Percentiles rank a stretch among this genome's conserved stretches.
These are phyloP conservation scores for Meloidogyne chitwoodi DNA, from an alignment of 1,140 invertebrate species.

Conservation along the genomic window DNA sequence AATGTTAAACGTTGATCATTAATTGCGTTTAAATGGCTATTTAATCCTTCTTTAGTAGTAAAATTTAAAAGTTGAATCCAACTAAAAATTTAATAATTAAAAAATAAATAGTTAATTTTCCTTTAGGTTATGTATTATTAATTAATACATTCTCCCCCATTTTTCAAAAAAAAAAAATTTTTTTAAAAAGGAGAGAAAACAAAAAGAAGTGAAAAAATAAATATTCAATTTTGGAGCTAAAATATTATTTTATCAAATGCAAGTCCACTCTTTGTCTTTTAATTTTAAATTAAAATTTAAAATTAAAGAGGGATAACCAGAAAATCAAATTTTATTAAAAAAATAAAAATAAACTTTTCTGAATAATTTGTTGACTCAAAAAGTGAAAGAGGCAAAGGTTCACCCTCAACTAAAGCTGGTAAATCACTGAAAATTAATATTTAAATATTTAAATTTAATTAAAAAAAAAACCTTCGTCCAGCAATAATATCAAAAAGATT, in stretches of 20 bases:
- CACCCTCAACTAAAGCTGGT: conserved; percentile 30
- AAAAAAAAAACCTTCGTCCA: conserved; percentile 2
- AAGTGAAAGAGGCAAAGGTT: conserved; percentile 17
- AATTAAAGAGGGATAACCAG: no score
- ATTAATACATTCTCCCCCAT: no score
- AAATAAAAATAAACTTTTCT: conserved; percentile 14
- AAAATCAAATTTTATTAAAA: neutral
- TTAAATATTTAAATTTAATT: neutral
- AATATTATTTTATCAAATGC: no score
- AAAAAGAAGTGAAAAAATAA: no score
- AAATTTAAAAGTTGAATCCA: conserved; percentile 1
- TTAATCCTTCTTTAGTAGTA: neutral
- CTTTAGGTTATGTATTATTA: no score
- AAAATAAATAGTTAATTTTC: no score
- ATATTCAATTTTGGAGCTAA: no score
- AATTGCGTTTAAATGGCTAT: conserved; percentile 16
- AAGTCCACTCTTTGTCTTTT: no score
- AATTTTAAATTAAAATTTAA: no score
- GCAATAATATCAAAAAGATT: conserved; percentile 27
- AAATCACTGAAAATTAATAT: conserved; percentile 21
- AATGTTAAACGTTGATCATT: conserved; percentile 22
- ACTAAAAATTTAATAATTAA: neutral
- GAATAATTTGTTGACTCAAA: conserved; percentile 25
- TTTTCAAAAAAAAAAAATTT: no score
- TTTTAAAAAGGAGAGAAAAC: no score